Conservation (phyloP, 2,797 vertebrate species). For the Hybognathus amarus region DNA sequence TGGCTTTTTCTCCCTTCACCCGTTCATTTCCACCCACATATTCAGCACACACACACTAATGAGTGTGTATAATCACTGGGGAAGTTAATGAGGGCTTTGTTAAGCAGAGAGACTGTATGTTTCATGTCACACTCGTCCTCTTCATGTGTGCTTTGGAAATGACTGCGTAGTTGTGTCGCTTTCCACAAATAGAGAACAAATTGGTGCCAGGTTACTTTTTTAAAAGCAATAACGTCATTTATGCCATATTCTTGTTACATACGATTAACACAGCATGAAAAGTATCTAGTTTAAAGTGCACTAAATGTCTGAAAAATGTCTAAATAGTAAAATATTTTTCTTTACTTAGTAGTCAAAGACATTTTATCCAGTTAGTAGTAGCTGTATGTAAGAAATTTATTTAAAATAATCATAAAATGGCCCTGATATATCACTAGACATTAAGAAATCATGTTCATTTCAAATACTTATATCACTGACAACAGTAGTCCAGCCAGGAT, state of each 20-base stretch:
- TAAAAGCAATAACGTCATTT: neutral
- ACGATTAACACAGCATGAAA: neutral
- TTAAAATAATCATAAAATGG: no score
- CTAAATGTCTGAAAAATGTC: no score
- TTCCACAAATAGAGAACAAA: slow-evolving; percentile 3
- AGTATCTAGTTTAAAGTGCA: neutral
- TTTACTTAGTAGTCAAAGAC: no score
- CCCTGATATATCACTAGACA: no score
- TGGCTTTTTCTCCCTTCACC: slow-evolving; percentile 56
- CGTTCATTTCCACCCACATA: slow-evolving; percentile 68
- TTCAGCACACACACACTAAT: slow-evolving; percentile 58
- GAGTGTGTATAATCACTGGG: slow-evolving; percentile 53
- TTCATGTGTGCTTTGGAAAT: neutral
- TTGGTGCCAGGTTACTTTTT: neutral
- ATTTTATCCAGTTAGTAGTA: no score
- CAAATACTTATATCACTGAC: no score
- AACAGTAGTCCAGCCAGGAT: no score
- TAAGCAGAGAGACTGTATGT: neutral
- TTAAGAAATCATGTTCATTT: no score
- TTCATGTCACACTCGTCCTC: slow-evolving; percentile 21
- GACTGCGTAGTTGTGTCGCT: neutral
- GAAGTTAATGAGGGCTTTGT: slow-evolving; percentile 26
- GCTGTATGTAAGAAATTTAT: no score
- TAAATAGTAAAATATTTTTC: no score
- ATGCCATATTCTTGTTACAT: neutral